Conservation (phyloP, 2,113 vertebrate species). For the Chitala chitala region DNA sequence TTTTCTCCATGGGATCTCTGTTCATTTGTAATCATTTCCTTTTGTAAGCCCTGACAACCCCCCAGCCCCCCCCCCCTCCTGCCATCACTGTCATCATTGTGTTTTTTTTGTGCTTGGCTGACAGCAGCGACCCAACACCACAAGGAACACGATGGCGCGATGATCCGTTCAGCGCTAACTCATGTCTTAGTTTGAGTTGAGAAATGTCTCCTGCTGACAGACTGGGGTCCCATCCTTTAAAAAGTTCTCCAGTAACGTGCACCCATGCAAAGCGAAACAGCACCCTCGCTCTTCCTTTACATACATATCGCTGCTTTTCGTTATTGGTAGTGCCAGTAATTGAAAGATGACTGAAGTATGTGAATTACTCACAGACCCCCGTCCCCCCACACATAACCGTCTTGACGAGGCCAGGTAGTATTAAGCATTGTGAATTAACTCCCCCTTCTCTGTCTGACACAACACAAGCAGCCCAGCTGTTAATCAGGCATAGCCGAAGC, state of each 20-base stretch:
- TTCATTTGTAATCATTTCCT: conserved; percentile 80
- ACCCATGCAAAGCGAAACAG: not conserved
- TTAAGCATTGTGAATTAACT: conserved; percentile 10
- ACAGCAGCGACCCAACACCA: conserved; percentile 76
- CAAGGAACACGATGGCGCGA: conserved; percentile 69
- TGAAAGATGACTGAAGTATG: conserved; percentile 1
- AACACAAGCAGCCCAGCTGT: not conserved
- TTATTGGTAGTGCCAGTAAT: conserved; percentile 12
- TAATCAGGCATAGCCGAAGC: not conserved
- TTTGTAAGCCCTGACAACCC: conserved; percentile 26
- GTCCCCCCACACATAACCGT: not conserved
- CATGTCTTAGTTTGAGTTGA: not conserved
- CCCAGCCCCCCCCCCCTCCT: conserved; percentile 34
- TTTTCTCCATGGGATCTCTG: conserved; percentile 71
- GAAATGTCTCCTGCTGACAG: not conserved
- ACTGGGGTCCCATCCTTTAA: not conserved
- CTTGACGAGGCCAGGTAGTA: conserved; percentile 7
- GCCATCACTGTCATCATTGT: conserved; percentile 47
- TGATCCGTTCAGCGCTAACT: conserved; percentile 71
- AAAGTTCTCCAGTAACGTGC: not conserved
- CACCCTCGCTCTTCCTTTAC: not conserved
- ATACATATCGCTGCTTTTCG: not conserved
- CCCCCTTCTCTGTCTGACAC: not conserved
- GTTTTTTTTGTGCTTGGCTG: conserved; percentile 79
- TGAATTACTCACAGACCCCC: not conserved